Base-by-base conservation (phyloP, 1,140 invertebrate genomes). In the Atta colombica region DNA sequence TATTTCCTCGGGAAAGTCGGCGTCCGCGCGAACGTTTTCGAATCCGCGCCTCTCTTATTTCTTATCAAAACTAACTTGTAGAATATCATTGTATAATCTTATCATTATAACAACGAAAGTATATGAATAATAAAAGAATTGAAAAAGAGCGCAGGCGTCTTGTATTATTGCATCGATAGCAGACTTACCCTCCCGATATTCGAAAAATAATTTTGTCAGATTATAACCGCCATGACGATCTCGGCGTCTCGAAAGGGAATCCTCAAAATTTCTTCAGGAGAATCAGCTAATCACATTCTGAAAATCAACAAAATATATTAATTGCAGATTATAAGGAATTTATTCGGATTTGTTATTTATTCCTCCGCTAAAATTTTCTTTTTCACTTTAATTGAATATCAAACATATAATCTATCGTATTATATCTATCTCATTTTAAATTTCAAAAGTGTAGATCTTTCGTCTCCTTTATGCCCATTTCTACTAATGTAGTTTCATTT, bases 51-150 rank as follows among this genome's bases (percentile, higher is more conserved):
- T 65, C 49, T 51, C 60, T 88, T 88, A 87, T 80, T 89, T 89
- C 86, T 90, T 92, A 89, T 93, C 89, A 92, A 92, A 93, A 94
- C 93, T 94, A 94, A 94, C 93, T 92, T 94, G 90, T 94, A 92
- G 92, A 92, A 85, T 91, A 93, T 88, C 65, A 89, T 87, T 93
- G 91, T 93, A 92, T 94, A 93, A 94, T 94, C 93, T 91, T 91
- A 92, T 89, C 92, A 85, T 87, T 92, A 92, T 93, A 93, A 94
- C 89, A 93, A 91, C 88, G 90, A 90, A 89, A 89, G 61, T 75
- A 72, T 86, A 88, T 74, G 66, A 72, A n/a, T 81, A 85, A 89
- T 87, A 89, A 88, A 78, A 85, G 31, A 75, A 49, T 14, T 51
- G 63, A 31, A 28, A 61, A 77, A 66, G 35, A 66, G 58, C 7